phyloP scores from a whole-genome alignment of 2,888 invertebrate species.

The Elmis aenea region DNA sequence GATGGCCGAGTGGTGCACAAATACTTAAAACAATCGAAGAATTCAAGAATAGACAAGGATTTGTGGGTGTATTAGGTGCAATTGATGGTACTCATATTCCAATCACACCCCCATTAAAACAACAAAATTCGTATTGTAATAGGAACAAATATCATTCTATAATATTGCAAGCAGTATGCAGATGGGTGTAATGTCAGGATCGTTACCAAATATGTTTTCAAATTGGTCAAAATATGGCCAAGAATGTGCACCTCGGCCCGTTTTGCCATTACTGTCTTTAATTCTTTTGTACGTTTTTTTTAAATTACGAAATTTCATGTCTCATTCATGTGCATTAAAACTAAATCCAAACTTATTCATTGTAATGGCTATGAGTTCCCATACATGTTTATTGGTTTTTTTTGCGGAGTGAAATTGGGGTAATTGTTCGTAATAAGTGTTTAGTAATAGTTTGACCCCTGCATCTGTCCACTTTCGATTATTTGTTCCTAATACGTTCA shows the following conservation, averaged over 20 bases:
- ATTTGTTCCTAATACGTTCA: too few relatives aligned
- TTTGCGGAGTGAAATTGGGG: background rate
- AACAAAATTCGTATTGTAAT: constrained; percentile 6
- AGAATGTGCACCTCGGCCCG: background rate
- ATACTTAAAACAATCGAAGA: background rate
- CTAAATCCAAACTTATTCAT: background rate
- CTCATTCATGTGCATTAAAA: constrained; percentile 4
- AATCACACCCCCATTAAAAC: constrained; percentile 4
- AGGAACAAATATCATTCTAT: constrained; percentile 7
- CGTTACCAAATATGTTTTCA: constrained; percentile 4
- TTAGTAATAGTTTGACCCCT: background rate
- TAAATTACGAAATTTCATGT: constrained; percentile 2
- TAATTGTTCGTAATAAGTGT: background rate
- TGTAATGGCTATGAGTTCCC: background rate
- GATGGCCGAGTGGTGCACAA: constrained; percentile 1
- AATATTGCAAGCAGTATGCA: constrained; percentile 6
- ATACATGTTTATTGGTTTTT: background rate
- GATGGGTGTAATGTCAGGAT: constrained; percentile 2
- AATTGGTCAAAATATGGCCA: constrained; percentile 4
- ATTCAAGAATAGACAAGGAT: background rate
- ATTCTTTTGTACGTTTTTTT: constrained; percentile 6
- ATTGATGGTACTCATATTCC: constrained; percentile 5
- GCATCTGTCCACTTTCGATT: constrained; percentile 1
- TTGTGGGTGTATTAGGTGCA: background rate
- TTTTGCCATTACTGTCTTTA: constrained; percentile 2